Base-by-base conservation (phyloP, 2,888 invertebrate genomes). In the Drosophila merina region DNA sequence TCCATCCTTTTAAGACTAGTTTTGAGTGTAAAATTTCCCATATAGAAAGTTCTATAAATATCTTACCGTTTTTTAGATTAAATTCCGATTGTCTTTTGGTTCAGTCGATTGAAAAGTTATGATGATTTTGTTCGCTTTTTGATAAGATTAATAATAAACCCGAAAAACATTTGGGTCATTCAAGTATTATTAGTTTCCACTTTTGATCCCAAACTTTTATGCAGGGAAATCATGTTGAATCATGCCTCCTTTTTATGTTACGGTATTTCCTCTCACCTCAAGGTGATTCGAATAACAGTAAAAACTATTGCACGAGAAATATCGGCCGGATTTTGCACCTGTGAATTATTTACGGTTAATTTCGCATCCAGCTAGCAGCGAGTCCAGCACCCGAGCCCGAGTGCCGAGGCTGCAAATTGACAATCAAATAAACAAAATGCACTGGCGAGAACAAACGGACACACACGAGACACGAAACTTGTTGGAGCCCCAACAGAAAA, bases 281-380 rank as follows among this genome's bases (percentile, higher is more conserved):
- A 20, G 20, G 20, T 20, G 20, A 20, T 20, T 20, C 20, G 20
- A 20, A 20, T 20, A 20, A 9, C 20, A 14, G 14, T 48, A 9
- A 9, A 52, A 56, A 70, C 57, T 84, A 81, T 81, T 81, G 87
- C 81, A 81, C 79, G 74, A 36, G 44, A 50, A 62, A 55, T 45
- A 78, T 72, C 58, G 68, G 60, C 67, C 83, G 70, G 64, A 57
- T 72, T 63, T 67, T 85, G 79, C 79, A 82, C 82, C 82, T 82
- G 86, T 62, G 54, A 85, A 82, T 76, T 85, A 82, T 68, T 87
- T 87, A 82, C 82, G 85, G 82, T 82, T 79, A 86, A 85, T 87
- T 85, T 87, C 81, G 78, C 76, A 81, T 84, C 77, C 64, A 47
- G 12, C 38, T 28, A 26, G 14, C 6, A 4, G 42, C 7, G 26